Conservation (phyloP, 1,140 invertebrate species). For the Papilio polytes region DNA sequence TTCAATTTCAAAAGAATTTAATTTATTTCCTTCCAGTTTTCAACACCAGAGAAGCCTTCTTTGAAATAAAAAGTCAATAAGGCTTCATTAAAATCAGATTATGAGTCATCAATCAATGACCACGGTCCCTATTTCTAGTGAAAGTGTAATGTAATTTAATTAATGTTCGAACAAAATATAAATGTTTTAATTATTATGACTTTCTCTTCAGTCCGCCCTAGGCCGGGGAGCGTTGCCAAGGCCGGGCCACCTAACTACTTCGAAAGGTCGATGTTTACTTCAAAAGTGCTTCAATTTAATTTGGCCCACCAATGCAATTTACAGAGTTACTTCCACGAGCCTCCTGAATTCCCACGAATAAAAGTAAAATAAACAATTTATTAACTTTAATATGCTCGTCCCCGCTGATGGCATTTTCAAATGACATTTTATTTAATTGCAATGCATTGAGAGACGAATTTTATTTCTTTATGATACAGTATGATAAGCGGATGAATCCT, state of each 20-base stretch:
- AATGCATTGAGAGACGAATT: background rate
- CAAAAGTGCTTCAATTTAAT: slow-evolving; percentile 36
- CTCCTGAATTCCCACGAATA: background rate
- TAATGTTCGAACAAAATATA: slow-evolving; percentile 37
- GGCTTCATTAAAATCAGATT: slow-evolving; percentile 42
- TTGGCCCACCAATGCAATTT: slow-evolving; percentile 5
- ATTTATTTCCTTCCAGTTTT: slow-evolving; percentile 34
- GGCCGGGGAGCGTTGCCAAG: slow-evolving; percentile 29
- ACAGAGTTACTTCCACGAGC: background rate
- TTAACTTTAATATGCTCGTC: background rate
- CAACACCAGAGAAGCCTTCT: slow-evolving; percentile 8
- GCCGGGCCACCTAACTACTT: slow-evolving; percentile 22
- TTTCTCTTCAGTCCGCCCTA: slow-evolving; percentile 30
- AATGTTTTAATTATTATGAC: slow-evolving; percentile 34
- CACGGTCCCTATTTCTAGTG: slow-evolving; percentile 29
- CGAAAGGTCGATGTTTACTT: slow-evolving; percentile 35
- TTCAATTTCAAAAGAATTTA: slow-evolving; percentile 27
- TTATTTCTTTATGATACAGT: background rate
- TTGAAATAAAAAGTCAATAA: slow-evolving; percentile 34
- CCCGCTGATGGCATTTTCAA: background rate
- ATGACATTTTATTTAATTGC: background rate
- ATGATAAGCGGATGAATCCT: background rate
- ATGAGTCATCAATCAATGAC: slow-evolving; percentile 37
- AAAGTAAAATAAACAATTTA: slow-evolving; percentile 1
- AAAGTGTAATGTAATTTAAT: slow-evolving; percentile 40